phyloP scores from a whole-genome alignment of 1,140 invertebrate species.

The Akabosia matsudoensis region DNA sequence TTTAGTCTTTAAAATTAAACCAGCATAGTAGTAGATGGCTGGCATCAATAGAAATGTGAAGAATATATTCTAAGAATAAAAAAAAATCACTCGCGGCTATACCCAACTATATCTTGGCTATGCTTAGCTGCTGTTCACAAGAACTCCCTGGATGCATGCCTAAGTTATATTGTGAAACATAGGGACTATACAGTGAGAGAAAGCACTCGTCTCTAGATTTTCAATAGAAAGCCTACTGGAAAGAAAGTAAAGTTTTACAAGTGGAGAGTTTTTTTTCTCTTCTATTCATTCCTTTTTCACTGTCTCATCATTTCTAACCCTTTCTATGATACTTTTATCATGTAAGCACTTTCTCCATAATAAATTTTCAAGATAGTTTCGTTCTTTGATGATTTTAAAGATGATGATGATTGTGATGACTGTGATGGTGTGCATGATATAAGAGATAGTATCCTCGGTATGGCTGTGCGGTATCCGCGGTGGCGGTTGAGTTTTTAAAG shows the following conservation, averaged over 20 bases:
- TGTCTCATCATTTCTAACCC: neutral
- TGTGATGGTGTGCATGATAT: constrained; percentile 1
- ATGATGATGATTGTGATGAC: neutral
- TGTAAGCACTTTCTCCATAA: neutral
- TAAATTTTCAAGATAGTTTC: constrained; percentile 20
- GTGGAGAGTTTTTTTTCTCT: constrained; percentile 1
- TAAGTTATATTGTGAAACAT: no score
- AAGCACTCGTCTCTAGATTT: neutral
- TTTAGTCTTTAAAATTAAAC: no score
- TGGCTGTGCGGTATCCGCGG: constrained; percentile 3
- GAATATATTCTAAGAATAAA: no score
- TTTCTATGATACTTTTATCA: neutral
- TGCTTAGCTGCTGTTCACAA: neutral
- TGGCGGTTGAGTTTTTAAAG: neutral
- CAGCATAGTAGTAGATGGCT: no score
- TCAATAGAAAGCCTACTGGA: neutral
- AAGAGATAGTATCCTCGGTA: no score
- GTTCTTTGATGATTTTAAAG: no score
- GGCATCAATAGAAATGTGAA: no score
- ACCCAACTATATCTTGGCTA: no score
- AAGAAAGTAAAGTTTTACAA: constrained; percentile 5
- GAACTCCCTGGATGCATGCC: neutral
- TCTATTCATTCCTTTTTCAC: neutral
- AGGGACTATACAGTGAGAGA: no score
- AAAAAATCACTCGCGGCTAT: no score